Evolutionary conservation across 2,797 vertebrate species (phyloP).

Genomic region (Oreochromis mossambicus): DNA sequence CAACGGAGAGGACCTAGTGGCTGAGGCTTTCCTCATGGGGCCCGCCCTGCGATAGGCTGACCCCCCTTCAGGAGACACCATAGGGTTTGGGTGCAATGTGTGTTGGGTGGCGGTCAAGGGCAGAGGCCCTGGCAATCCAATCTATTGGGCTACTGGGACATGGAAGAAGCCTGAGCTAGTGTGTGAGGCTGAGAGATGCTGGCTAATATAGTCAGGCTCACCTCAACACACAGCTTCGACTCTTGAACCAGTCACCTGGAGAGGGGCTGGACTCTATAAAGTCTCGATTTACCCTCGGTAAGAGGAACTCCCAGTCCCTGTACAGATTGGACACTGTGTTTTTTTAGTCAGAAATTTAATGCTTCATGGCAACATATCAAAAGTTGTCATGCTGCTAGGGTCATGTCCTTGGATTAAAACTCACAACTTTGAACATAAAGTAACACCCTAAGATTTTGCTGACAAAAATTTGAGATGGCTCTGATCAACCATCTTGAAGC

Average conservation of each 20-base stretch:
- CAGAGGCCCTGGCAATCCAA: neutral
- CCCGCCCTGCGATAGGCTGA: neutral
- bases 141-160: neutral
- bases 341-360: neutral
- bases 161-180: neutral
- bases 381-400: neutral
- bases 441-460: neutral
- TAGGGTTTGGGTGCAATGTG: neutral
- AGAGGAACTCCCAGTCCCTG: neutral
- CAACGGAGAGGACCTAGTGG: neutral
- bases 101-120: neutral
- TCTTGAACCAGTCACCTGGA: neutral
- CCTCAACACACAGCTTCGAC: neutral
- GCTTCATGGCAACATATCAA: neutral
- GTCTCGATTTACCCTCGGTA: accelerated
- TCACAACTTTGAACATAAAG: neutral
- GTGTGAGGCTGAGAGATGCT: neutral
- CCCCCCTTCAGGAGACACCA: neutral
- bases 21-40: neutral
- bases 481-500: neutral
- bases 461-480: neutral
- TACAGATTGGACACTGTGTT: neutral
- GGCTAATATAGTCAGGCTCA: neutral
- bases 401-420: neutral
- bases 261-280: neutral